These are phyloP conservation scores for Menura novaehollandiae DNA, from an alignment of 2,113 vertebrate species.

Conservation along the genomic window DNA sequence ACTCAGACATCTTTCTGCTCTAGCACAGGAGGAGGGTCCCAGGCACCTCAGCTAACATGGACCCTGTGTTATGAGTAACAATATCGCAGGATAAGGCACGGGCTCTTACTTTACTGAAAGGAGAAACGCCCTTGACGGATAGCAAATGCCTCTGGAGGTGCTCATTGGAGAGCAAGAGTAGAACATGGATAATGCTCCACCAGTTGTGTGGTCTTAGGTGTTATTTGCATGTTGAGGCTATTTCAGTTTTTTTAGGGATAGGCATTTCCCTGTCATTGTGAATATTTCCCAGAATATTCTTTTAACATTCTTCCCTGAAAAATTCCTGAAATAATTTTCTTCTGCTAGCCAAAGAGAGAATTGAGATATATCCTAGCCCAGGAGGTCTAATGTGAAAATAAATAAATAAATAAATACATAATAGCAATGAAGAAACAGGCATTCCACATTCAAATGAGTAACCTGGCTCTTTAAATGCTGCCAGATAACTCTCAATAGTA, in stretches of 20 bases:
- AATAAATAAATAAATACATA: not conserved
- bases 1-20: too few species aligned
- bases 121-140: accelerated
- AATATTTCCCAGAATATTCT: not conserved
- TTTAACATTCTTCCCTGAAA: not conserved
- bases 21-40: not conserved
- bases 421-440: not conserved
- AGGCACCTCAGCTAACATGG: accelerated
- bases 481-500: not conserved
- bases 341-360: not conserved
- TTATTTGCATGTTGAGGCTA: not conserved
- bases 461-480: not conserved
- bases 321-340: not conserved
- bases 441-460: not conserved
- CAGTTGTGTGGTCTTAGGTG: not conserved
- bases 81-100: not conserved
- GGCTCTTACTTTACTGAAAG: not conserved
- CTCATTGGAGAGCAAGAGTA: accelerated
- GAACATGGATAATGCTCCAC: not conserved
- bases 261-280: not conserved
- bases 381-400: not conserved
- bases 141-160: not conserved
- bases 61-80: not conserved
- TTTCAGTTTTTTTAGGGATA: not conserved
- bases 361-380: not conserved